phyloP scores from a whole-genome alignment of 2,888 invertebrate species.

The Dolichopus griseipennis region DNA sequence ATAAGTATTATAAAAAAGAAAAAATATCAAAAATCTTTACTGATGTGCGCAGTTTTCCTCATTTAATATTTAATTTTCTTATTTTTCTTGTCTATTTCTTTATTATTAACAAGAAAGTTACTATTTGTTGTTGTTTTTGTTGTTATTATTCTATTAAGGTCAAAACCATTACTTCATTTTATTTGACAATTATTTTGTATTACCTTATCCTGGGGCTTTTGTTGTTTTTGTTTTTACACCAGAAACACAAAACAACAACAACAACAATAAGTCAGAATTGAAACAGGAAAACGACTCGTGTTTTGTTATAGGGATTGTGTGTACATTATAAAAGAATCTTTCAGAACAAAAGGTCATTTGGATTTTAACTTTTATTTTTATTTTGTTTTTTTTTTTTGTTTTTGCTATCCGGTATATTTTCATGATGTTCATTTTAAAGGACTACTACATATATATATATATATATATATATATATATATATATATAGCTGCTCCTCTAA shows the following conservation, averaged over 20 bases:
- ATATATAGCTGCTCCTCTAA: too few relatives aligned
- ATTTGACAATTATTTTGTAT: slow-evolving; percentile 6
- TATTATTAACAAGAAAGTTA: background rate
- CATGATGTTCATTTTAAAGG: too few relatives aligned
- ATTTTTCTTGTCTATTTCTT: background rate
- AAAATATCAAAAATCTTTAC: background rate
- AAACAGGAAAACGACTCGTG: background rate
- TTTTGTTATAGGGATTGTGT: background rate
- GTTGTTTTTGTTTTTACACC: background rate
- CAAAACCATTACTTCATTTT: slow-evolving; percentile 6
- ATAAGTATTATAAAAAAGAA: background rate
- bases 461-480: too few relatives aligned
- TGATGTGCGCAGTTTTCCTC: background rate
- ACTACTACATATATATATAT: too few relatives aligned
- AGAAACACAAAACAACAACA: too few relatives aligned
- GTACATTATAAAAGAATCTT: background rate
- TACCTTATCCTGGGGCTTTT: background rate
- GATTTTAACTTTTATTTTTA: background rate
- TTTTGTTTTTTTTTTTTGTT: background rate
- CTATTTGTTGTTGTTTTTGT: background rate
- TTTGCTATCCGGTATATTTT: background rate
- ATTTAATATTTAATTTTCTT: slow-evolving; percentile 4
- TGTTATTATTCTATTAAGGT: background rate
- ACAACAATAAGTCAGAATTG: background rate
- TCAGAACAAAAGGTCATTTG: background rate